Conservation (phyloP, 2,888 invertebrate species). For the Notodonta ziczac region DNA sequence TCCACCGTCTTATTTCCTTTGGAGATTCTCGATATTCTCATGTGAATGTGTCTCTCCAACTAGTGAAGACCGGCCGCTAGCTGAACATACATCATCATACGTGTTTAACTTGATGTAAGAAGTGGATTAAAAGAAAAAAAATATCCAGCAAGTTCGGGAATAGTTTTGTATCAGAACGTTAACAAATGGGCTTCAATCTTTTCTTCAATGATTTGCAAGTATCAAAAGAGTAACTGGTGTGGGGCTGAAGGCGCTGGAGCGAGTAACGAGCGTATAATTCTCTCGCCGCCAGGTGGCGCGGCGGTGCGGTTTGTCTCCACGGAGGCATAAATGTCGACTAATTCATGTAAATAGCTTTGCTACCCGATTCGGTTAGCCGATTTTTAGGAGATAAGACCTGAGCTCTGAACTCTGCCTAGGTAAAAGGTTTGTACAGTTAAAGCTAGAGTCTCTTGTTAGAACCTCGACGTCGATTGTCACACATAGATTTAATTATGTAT, state of each 20-base stretch:
- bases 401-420: neutral
- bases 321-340: slow-evolving; percentile 80
- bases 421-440: neutral
- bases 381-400: slow-evolving; percentile 3
- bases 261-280: slow-evolving; percentile 81
- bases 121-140: neutral
- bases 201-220: slow-evolving; percentile 36
- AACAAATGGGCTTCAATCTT: slow-evolving; percentile 8
- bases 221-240: slow-evolving; percentile 12
- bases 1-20: neutral
- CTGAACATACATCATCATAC: too few species aligned
- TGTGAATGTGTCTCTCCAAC: too few species aligned
- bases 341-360: slow-evolving; percentile 78
- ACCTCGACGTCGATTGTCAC: too few species aligned
- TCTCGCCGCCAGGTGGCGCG: slow-evolving; percentile 70
- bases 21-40: neutral
- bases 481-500: too few species aligned
- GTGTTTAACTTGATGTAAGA: too few species aligned
- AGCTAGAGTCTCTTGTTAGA: too few species aligned
- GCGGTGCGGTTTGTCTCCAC: slow-evolving; percentile 73
- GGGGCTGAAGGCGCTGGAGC: slow-evolving; percentile 66
- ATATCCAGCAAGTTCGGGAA: neutral
- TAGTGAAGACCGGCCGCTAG: too few species aligned
- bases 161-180: too few species aligned
- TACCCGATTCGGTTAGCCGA: slow-evolving; percentile 34